Percentiles rank a stretch among this genome's conserved stretches.
phyloP scores from a whole-genome alignment of 2,888 invertebrate genomes.

The Hoplodrina blanda region DNA sequence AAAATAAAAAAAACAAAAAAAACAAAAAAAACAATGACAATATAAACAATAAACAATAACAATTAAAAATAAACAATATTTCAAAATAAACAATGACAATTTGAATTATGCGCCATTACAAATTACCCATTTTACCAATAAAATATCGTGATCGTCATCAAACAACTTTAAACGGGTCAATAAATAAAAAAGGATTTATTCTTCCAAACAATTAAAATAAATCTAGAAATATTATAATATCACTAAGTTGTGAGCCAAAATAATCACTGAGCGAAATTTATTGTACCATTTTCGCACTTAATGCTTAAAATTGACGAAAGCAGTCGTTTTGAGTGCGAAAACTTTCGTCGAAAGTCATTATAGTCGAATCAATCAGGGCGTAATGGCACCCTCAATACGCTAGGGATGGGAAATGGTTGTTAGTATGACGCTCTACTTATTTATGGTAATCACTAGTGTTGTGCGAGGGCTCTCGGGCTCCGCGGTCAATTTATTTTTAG shows the following conservation, averaged over 20 bases:
- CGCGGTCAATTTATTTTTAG: conserved; percentile 65
- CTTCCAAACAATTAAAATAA: conserved; percentile 76
- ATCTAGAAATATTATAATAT: conserved; percentile 72
- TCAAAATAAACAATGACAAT: conserved; percentile 1
- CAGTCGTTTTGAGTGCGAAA: conserved; percentile 77
- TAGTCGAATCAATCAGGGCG: conserved; percentile 84
- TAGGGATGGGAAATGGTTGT: conserved; percentile 69
- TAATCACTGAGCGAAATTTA: conserved; percentile 83
- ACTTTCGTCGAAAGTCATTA: conserved; percentile 84
- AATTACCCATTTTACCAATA: conserved; percentile 24
- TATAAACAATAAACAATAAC: conserved; percentile 5
- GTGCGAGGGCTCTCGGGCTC: conserved; percentile 51
- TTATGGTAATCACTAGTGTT: conserved; percentile 79
- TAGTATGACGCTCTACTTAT: conserved; percentile 75
- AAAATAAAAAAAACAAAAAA: too few relatives aligned
- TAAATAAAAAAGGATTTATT: conserved; percentile 70
- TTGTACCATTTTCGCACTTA: conserved; percentile 77
- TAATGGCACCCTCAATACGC: conserved; percentile 76
- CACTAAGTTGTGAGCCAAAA: conserved; percentile 78
- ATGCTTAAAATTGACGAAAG: conserved; percentile 84
- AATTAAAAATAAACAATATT: conserved; percentile 12
- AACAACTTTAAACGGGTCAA: conserved; percentile 57
- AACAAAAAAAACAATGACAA: background rate
- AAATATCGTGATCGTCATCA: conserved; percentile 40
- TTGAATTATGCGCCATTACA: conserved; percentile 4